Base-by-base conservation (phyloP, 2,113 vertebrate genomes). In the Elephantulus edwardii region DNA sequence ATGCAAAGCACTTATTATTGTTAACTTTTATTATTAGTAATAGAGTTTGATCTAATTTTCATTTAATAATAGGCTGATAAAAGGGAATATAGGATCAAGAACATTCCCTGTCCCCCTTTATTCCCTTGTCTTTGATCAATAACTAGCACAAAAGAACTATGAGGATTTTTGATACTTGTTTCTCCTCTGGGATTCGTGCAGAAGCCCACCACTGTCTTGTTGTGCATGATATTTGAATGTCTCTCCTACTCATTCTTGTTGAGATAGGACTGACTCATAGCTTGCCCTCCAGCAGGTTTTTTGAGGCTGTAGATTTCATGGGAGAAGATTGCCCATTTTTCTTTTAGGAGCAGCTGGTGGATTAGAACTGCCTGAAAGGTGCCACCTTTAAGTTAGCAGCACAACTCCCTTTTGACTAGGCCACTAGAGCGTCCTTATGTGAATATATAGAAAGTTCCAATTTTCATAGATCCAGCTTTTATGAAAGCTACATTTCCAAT, bases 21-120 rank as follows among this genome's bases (percentile, higher is more conserved):
- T 76, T 88, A 80, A 42, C 66, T 89, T 90, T 82, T 88, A 70
- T 83, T 88, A 88, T 91, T 92, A 87, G 58, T 90, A 24, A 54
- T 84, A 38, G 86, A 70, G 84, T 78, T 87, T 81, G 84, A 38
- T 24, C 33, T 54, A 72, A 54, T 78, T 86, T 78, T 40, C n/a
- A 22, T 56, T 56, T 56, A 24, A 56, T 24, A n/a, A n/a, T n/a
- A n/a, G n/a, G n/a, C 91, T 75, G 76, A 46, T 64, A 88, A 91
- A 68, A 81, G 42, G 40, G 70, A 26, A 54, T 16, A 83, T 17
- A 76, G 26, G 64, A 81, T 54, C 11, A 54, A 71, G 48, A 70
- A 10, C 20, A 52, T 56, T 11, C 4, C 66, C 66, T 7, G 40
- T 28, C 5, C 1, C 20, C n/a, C n/a, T n/a, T n/a, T 66, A 42